These are phyloP conservation scores for Synanthedon formicaeformis DNA, from an alignment of 2,888 invertebrate genomes.

Conservation along the genomic window DNA sequence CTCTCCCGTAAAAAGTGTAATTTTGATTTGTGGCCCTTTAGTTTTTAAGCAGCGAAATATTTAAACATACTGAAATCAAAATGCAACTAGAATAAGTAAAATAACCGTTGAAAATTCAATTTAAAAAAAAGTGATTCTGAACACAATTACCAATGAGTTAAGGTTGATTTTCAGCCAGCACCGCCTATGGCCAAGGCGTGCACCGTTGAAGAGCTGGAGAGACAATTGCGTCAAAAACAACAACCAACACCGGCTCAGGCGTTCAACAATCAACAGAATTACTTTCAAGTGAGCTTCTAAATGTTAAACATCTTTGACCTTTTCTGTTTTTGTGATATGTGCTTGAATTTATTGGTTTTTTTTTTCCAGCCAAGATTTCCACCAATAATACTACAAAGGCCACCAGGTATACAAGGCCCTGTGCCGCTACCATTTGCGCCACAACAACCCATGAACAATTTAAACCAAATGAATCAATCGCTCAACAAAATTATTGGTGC, in stretches of 20 bases:
- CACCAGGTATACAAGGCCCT: slow-evolving; percentile 53
- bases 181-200: slow-evolving; percentile 72
- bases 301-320: too few relatives aligned
- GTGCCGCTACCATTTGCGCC: slow-evolving; percentile 53
- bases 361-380: slow-evolving; percentile 51
- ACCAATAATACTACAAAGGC: slow-evolving; percentile 55
- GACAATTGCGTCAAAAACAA: slow-evolving; percentile 71
- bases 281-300: slow-evolving; percentile 33
- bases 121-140: too few relatives aligned
- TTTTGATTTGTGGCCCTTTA: too few relatives aligned
- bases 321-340: too few relatives aligned
- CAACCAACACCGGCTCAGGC: slow-evolving; percentile 36
- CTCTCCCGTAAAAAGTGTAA: too few relatives aligned
- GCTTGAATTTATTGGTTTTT: neutral
- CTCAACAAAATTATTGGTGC: slow-evolving; percentile 37
- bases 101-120: too few relatives aligned
- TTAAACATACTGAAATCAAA: too few relatives aligned
- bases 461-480: slow-evolving; percentile 38
- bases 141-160: too few relatives aligned
- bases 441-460: slow-evolving; percentile 35
- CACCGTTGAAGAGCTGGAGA: slow-evolving; percentile 80
- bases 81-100: too few relatives aligned
- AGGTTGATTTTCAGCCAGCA: slow-evolving; percentile 18
- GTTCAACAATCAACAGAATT: slow-evolving; percentile 37
- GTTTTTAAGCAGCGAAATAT: too few relatives aligned